Evolutionary conservation across 2,888 invertebrate species (phyloP).

Genomic region (Steinernema scapterisci): DNA sequence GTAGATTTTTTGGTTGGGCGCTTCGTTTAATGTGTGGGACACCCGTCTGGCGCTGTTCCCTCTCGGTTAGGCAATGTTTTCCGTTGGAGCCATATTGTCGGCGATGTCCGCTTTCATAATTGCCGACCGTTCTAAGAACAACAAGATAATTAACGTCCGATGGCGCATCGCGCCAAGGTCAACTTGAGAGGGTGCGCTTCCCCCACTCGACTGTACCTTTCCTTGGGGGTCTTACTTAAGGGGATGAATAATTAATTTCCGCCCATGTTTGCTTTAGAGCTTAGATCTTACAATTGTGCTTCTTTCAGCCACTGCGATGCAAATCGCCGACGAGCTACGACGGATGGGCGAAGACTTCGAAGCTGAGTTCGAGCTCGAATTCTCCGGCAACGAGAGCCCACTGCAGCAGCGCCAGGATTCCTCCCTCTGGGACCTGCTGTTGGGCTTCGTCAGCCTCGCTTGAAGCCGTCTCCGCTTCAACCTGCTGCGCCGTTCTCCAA

Average conservation of each 20-base stretch:
- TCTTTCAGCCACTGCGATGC: constrained; percentile 2
- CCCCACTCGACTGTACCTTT: too few species aligned
- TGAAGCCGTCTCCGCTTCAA: too few species aligned
- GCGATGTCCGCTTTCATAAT: constrained; percentile 27
- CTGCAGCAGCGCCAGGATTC: too few species aligned
- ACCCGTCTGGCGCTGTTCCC: constrained; percentile 3
- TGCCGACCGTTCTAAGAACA: constrained; percentile 25
- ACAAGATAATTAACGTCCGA: constrained; percentile 31
- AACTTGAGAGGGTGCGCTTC: constrained; percentile 10
- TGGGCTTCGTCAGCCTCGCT: too few species aligned
- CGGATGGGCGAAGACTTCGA: constrained; percentile 3
- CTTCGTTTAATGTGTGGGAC: background rate
- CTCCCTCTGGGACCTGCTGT: too few species aligned
- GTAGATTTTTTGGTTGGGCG: background rate
- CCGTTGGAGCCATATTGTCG: constrained; percentile 24
- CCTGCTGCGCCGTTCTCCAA: too few species aligned
- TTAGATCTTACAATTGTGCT: constrained; percentile 11
- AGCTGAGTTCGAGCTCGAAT: too few species aligned
- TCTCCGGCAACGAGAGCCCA: too few species aligned
- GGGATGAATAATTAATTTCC: background rate
- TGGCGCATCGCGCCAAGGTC: constrained; percentile 23
- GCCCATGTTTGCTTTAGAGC: constrained; percentile 9
- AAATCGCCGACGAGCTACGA: background rate
- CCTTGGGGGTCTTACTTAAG: too few species aligned
- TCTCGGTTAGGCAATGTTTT: constrained; percentile 12